Base-by-base conservation (phyloP, 2,888 invertebrate species). In the Mamestra brassicae region DNA sequence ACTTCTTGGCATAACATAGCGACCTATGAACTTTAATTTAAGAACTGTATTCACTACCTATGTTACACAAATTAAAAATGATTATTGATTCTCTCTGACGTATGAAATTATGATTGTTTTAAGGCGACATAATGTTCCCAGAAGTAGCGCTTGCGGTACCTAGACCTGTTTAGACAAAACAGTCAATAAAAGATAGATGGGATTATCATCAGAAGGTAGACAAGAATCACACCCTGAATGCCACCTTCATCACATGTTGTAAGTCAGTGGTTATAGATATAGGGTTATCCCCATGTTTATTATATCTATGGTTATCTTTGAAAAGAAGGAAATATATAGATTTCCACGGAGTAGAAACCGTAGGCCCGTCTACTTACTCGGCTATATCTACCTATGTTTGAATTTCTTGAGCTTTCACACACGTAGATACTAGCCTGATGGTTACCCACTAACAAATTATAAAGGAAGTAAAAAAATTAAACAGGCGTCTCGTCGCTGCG, bases 381-480 rank as follows among this genome's bases (percentile, higher is more conserved):
- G 0, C 17, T 42, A 26, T 54, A 15, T 6, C 7, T 67, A 45
- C 17, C 45, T 57, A 52, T 26, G 13, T 66, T 54, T 15, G 15
- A 38, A 11, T 64, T 55, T 81, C 68, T 65, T 52, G 63, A 58
- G 66, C 77, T 70, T 81, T 81, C 77, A 67, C 77, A 81, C 82
- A 79, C 63, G 79, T 79, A n/a, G n/a, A n/a, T n/a, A 78, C 58
- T 54, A 50, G 42, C 47, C 70, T 62, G 42, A 54, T 70, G 77
- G 74, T 68, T 78, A 78, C 13, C 34, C 68, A 74, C 64, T 72
- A 61, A 79, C 64, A 71, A 83, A 83, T 66, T 58, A 55, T 47
- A 63, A 70, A 73, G 69, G 64, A 83, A 79, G 70, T 67, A 70
- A 81, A 78, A 80, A 82, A 67, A 71, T 52, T 76, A 66, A 60